Evolutionary conservation across 2,797 vertebrate genomes (phyloP).

Genomic region (Myotis daubentonii): DNA sequence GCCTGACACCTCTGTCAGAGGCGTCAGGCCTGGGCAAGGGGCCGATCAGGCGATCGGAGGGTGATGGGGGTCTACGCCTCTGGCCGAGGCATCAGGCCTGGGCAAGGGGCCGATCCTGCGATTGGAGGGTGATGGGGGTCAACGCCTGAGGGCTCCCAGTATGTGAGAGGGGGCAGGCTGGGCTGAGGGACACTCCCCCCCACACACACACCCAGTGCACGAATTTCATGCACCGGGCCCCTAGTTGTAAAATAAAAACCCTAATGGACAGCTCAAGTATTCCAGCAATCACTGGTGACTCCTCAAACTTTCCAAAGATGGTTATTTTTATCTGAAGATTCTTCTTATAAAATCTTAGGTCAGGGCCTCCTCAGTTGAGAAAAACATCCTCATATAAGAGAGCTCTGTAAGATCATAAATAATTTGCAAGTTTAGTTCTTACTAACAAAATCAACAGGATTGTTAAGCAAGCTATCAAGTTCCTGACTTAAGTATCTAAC

Average conservation of each 20-base stretch:
- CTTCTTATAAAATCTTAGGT: slow-evolving; percentile 1
- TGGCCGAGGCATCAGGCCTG: too few species aligned
- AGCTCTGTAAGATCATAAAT: not conserved
- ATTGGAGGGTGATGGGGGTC: too few species aligned
- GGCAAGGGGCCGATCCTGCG: too few species aligned
- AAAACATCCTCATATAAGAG: not conserved
- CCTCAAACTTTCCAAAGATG: not conserved
- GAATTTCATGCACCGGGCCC: too few species aligned
- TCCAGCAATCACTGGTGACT: not conserved
- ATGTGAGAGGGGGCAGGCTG: too few species aligned
- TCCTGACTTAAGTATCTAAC: not conserved
- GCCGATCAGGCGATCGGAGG: too few species aligned
- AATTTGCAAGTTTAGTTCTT: not conserved
- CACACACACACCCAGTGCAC: too few species aligned
- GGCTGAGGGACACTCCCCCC: too few species aligned
- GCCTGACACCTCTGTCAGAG: too few species aligned
- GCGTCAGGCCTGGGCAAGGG: too few species aligned
- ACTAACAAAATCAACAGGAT: not conserved
- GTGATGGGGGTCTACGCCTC: too few species aligned
- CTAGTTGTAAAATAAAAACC: slow-evolving; percentile 32
- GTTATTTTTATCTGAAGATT: not conserved
- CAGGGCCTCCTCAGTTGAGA: not conserved
- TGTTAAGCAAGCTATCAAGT: not conserved
- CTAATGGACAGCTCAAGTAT: not conserved
- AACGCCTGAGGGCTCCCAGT: too few species aligned